Evolutionary conservation across 2,888 invertebrate genomes (phyloP), one percentile per base, ranked within the genome.

Genomic region (Cerastis rubricosa): DNA sequence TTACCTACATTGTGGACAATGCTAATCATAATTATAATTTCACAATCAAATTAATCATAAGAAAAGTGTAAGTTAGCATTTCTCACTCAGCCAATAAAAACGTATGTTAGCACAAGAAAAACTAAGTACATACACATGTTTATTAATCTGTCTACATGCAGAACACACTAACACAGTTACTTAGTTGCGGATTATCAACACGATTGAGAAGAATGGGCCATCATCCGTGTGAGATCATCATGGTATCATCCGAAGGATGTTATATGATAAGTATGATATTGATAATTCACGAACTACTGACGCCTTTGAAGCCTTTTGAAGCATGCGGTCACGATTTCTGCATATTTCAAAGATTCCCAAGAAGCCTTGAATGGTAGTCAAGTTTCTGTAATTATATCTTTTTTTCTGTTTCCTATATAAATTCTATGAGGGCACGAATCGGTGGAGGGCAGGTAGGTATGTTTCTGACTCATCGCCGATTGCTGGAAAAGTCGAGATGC

Each of bases 241-340:
- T 83, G 85, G 86, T 84, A 87, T 89, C 89, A 89, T 86, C 68
- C 64, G 72, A 83, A 86, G 87, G 88, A 89, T 89, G 78, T 83
- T 74, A 64, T 76, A 83, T 88, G 87, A 88, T 35, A 3, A 35
- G 35, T n/a, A 35, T 35, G 35, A 35, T 35, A 35, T 35, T 35
- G 35, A 35, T 88, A 90, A 74, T 80, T 88, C 84, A 83, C 78
- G 80, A 85, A 81, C 71, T 25, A 71, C 61, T 90, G 87, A 89
- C 86, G 90, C 85, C 72, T 83, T 69, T 19, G 76, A 83, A 83
- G 81, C 79, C 57, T 77, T 80, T 65, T 78, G 61, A 82, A 81
- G 80, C 74, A 76, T 35, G 40, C 80, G 63, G 78, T 85, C 85
- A 85, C 88, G 85, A 84, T 76, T 87, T 83, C 80, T 76, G 67